Evolutionary conservation across 1,140 invertebrate genomes (phyloP), one percentile per base, ranked within the genome.

Genomic region (Trichoplusia ni): DNA sequence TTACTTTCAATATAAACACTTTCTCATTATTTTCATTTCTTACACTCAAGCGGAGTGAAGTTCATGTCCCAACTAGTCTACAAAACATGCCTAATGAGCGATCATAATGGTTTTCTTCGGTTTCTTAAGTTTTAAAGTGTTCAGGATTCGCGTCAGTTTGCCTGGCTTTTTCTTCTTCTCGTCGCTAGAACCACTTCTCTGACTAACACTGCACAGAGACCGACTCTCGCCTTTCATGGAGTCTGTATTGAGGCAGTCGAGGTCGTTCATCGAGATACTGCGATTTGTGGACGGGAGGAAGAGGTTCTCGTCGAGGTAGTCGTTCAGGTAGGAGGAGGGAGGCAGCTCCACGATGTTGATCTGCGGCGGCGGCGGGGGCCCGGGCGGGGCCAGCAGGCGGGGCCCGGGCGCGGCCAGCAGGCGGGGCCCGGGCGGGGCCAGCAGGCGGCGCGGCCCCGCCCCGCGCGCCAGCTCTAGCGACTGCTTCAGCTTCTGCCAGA

Each of bases 401-500:
- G 4, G 14, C 38, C 7, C 14, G 1, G 11, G 2, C 14, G 14
- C 59, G 4, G 49, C 59, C 3, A 64, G 42, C 1, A 54, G 16
- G 73, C 23, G 23, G 0, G 23, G 44, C 9, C 23, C 16, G 1
- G 44, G 44, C 2, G 25, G 14, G 23, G 13, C 23, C 0, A n/a
- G 6, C 44, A 54, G 16, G 73, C n/a, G n/a, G 25, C 25, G 25
- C 2, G 4, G 14, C 38, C 7, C 14, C 3, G 11, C n/a, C 14
- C 38, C 59, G 4, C 2, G 70, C 0, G 49, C 59, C 3, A 64
- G 42, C 1, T 65, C 58, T 5, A 88, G 65, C 0, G 78, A 75
- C 18, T 73, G 44, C 2, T 60, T 66, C 6, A 88, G 73, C 9
- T 76, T 78, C 13, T 73, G 61, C 85, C 85, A 88, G 62, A 88